These are phyloP conservation scores for Acestrorhynchus altus DNA, from an alignment of 2,797 vertebrate genomes.

Conservation along the genomic window DNA sequence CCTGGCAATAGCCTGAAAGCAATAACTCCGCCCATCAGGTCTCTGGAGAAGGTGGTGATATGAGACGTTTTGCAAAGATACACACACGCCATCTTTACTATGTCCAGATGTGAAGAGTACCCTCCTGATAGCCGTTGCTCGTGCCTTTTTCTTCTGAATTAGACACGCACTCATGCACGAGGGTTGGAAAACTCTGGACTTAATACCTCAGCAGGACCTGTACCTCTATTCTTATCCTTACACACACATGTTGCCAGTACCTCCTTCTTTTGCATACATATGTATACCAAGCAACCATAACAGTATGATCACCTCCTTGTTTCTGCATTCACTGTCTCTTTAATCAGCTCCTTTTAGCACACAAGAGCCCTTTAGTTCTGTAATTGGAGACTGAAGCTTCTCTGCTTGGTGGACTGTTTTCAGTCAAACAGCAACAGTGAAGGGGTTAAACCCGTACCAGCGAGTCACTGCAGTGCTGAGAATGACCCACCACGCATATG, in stretches of 20 bases:
- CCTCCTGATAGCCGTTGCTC: conserved; percentile 47
- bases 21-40: conserved; percentile 73
- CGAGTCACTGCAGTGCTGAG: too few species aligned
- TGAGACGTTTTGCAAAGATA: conserved; percentile 49
- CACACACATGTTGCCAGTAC: neutral
- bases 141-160: conserved; percentile 64
- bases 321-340: too few species aligned
- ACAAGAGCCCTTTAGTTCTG: too few species aligned
- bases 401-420: too few species aligned
- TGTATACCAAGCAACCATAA: too few species aligned
- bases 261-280: too few species aligned
- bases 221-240: conserved; percentile 55
- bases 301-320: too few species aligned
- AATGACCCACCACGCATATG: too few species aligned
- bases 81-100: conserved; percentile 20
- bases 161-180: conserved; percentile 49
- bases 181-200: conserved; percentile 69
- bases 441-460: too few species aligned
- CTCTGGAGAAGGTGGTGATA: conserved; percentile 62
- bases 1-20: conserved; percentile 84
- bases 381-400: too few species aligned
- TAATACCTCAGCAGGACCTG: conserved; percentile 60
- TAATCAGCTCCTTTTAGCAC: too few species aligned
- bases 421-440: too few species aligned
- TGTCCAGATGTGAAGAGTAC: conserved; percentile 37